Conservation (phyloP, 2,797 vertebrate genomes). For the Nannoperca obscura region DNA sequence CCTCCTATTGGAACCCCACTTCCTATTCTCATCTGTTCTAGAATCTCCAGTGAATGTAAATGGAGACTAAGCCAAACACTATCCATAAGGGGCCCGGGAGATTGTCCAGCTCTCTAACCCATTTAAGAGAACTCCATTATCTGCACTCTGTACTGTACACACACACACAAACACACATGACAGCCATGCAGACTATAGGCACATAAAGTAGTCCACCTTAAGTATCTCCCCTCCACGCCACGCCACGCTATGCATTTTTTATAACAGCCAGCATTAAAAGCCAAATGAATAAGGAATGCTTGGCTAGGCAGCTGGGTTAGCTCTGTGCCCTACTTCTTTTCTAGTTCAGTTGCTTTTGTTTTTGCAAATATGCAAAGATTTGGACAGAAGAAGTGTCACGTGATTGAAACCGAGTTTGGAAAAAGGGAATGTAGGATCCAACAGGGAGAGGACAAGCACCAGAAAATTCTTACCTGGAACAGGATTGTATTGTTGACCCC, state of each 20-base stretch:
- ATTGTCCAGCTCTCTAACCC: conserved; percentile 46
- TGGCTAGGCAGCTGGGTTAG: conserved; percentile 81
- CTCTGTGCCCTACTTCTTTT: conserved; percentile 76
- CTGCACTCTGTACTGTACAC: conserved; percentile 55
- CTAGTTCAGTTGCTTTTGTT: conserved; percentile 73
- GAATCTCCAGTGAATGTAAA: conserved; percentile 54
- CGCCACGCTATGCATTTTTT: conserved; percentile 82
- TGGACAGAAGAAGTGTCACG: conserved; percentile 54
- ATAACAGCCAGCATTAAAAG: conserved; percentile 80
- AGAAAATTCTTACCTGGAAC: conserved; percentile 9
- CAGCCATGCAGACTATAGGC: conserved; percentile 51
- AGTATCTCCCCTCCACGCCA: conserved; percentile 73
- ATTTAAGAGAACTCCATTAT: conserved; percentile 74
- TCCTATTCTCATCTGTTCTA: conserved; percentile 31
- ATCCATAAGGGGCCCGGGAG: conserved; percentile 53
- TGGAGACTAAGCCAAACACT: conserved; percentile 42
- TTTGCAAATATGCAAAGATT: conserved; percentile 54
- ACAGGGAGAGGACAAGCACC: conserved; percentile 21
- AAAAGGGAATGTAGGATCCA: conserved; percentile 30
- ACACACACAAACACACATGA: conserved; percentile 28
- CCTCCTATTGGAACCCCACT: conserved; percentile 50
- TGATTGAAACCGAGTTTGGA: conserved; percentile 24
- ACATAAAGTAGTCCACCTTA: conserved; percentile 76
- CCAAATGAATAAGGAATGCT: conserved; percentile 81
- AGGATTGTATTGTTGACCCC: conserved; percentile 9